Percentiles rank a stretch among this genome's conserved stretches.
These are phyloP conservation scores for Camelus bactrianus DNA, from an alignment of 2,113 vertebrate genomes.

Conservation along the genomic window DNA sequence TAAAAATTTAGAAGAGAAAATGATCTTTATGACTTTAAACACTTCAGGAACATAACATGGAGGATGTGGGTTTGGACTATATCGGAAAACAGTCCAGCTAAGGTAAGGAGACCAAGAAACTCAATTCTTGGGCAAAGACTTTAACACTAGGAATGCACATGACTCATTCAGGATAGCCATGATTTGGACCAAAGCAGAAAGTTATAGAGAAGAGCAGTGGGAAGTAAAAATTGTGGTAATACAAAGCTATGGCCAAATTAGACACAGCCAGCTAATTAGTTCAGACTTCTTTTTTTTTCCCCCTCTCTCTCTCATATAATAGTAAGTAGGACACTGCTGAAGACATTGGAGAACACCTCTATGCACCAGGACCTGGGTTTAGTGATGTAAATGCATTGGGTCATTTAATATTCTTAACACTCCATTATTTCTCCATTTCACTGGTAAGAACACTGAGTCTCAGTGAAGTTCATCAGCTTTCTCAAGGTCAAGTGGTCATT, in stretches of 20 bases:
- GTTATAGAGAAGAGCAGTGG: background rate
- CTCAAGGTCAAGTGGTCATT: background rate
- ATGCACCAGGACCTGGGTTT: background rate
- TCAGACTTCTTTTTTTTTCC: background rate
- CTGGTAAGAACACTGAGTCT: conserved; percentile 44
- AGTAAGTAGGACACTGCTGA: background rate
- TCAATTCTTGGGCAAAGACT: background rate
- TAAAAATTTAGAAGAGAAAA: conserved; percentile 26
- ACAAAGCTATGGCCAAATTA: background rate
- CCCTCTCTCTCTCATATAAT: background rate
- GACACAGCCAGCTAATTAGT: background rate
- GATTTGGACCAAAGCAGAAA: background rate
- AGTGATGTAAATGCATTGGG: background rate
- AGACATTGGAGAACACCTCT: background rate
- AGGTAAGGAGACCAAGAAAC: background rate
- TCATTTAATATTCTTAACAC: background rate
- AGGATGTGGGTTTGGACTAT: background rate
- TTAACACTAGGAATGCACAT: background rate
- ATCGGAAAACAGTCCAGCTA: background rate
- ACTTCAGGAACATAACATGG: conserved; percentile 35
- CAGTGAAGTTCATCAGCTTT: conserved; percentile 26
- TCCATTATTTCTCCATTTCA: conserved; percentile 31
- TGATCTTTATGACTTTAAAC: background rate
- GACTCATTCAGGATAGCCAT: background rate
- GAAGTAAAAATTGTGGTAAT: background rate